Conservation (phyloP, 2,797 vertebrate species). For the Sternarchorhynchus goeldii region DNA sequence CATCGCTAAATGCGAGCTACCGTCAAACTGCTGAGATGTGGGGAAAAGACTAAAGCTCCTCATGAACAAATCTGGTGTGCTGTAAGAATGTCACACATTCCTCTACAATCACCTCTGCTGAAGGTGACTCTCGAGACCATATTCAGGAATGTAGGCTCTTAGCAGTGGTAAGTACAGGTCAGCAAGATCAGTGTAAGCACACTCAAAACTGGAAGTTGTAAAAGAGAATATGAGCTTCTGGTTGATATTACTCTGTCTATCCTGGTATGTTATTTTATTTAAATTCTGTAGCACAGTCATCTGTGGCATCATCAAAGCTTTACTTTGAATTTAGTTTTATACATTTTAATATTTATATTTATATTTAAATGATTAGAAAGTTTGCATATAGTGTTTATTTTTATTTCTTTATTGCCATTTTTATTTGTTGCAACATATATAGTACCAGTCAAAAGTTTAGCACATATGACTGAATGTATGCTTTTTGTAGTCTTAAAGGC, state of each 20-base stretch:
- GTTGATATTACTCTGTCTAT: too few relatives aligned
- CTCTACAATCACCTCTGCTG: background rate
- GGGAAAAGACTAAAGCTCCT: background rate
- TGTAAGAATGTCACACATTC: too few relatives aligned
- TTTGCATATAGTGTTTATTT: background rate
- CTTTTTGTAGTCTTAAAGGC: too few relatives aligned
- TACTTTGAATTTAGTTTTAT: too few relatives aligned
- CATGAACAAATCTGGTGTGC: too few relatives aligned
- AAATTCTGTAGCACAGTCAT: too few relatives aligned
- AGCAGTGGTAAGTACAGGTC: constrained; percentile 12
- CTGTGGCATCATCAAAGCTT: too few relatives aligned
- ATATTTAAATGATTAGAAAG: background rate
- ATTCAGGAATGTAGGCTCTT: constrained; percentile 20
- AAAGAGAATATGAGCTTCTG: background rate
- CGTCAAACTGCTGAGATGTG: constrained; percentile 11
- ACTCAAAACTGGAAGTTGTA: background rate
- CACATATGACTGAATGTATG: too few relatives aligned
- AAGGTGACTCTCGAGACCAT: background rate
- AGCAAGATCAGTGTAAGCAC: background rate
- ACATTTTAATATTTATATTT: too few relatives aligned
- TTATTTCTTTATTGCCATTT: background rate
- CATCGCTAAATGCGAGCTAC: constrained; percentile 17
- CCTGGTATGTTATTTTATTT: too few relatives aligned
- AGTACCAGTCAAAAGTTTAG: background rate
- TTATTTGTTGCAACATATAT: background rate